These are phyloP conservation scores for Diadumene lineata DNA, from an alignment of 92 coral and sea anemone genomes.

Conservation along the genomic window DNA sequence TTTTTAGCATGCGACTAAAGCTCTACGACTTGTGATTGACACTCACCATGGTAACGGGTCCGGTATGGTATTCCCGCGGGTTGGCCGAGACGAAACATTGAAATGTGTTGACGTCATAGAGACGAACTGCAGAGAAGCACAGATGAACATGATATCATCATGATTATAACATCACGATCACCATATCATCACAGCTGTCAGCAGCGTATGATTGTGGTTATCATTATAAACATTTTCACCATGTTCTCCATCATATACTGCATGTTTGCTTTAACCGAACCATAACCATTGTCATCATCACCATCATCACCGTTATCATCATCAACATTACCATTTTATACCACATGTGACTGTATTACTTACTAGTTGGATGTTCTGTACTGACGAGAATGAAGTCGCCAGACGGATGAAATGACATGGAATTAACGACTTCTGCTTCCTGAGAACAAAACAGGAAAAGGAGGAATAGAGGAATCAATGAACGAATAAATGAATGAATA, in stretches of 20 bases:
- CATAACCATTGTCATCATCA: too few relatives aligned
- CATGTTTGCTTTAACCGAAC: too few relatives aligned
- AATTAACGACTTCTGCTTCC: constrained; percentile 90
- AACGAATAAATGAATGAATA: not conserved
- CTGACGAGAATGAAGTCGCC: constrained; percentile 90
- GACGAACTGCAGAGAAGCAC: constrained; percentile 66
- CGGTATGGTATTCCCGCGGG: constrained; percentile 90
- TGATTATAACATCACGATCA: not conserved
- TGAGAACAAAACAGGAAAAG: constrained; percentile 18
- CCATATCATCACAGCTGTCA: too few relatives aligned
- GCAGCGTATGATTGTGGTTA: too few relatives aligned
- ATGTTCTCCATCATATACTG: too few relatives aligned
- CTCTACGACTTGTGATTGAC: too few relatives aligned
- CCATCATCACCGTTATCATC: too few relatives aligned
- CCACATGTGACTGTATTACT: constrained; percentile 20
- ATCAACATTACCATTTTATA: not conserved
- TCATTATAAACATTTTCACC: too few relatives aligned
- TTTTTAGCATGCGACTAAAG: too few relatives aligned
- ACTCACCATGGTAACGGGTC: constrained; percentile 85
- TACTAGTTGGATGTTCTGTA: constrained; percentile 98
- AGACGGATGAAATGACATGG: constrained; percentile 95
- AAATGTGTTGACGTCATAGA: constrained; percentile 86
- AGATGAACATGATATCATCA: not conserved
- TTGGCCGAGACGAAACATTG: constrained; percentile 92
- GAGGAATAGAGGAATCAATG: too few relatives aligned